Evolutionary conservation across 2,888 invertebrate species (phyloP).

Genomic region (Mactromeris polynyma): DNA sequence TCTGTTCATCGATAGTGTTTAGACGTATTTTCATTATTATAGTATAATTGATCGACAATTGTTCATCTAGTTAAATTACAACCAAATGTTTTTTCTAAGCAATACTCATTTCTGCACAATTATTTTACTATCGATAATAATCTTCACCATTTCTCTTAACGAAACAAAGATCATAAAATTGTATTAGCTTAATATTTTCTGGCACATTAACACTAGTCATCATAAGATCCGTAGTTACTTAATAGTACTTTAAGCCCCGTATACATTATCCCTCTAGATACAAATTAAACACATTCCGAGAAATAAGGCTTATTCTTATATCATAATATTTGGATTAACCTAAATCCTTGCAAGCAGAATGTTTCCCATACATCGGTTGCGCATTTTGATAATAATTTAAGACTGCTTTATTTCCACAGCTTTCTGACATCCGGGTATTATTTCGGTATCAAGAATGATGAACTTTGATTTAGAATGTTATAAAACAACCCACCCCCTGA

Average conservation of each 20-base stretch:
- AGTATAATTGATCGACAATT: no score
- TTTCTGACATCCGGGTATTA: background rate
- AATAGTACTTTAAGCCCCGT: background rate
- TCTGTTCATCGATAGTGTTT: no score
- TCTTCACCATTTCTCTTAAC: no score
- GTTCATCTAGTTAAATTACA: no score
- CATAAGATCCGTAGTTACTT: background rate
- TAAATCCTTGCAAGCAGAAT: background rate
- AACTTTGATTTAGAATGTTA: background rate
- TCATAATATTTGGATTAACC: background rate
- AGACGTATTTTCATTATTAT: no score
- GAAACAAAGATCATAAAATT: no score
- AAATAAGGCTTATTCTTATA: background rate
- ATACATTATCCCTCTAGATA: background rate
- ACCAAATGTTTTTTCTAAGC: no score
- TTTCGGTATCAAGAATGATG: background rate
- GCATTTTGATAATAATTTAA: background rate
- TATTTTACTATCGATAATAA: no score
- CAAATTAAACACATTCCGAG: background rate
- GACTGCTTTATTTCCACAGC: background rate
- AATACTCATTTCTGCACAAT: no score
- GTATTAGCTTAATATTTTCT: no score
- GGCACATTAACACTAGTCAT: no score
- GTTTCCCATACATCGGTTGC: background rate
- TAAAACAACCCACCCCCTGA: background rate